These are phyloP conservation scores for Passerina amoena DNA, from an alignment of 2,113 vertebrate genomes.

Conservation along the genomic window DNA sequence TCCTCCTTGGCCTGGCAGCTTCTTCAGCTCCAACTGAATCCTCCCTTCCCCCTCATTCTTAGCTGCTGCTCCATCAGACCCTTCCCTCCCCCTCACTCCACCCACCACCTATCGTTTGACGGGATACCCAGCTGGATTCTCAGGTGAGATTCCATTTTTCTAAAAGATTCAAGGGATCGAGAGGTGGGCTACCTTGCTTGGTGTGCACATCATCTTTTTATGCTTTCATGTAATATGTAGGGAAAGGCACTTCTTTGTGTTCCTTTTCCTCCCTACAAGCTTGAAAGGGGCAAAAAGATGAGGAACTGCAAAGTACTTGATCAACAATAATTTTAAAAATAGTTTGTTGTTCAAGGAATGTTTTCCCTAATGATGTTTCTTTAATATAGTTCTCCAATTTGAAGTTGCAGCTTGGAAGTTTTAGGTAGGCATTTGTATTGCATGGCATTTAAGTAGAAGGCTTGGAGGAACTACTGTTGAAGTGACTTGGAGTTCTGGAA, in stretches of 20 bases:
- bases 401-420: neutral
- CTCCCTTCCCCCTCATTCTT: constrained; percentile 66
- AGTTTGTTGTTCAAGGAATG: neutral
- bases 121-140: constrained; percentile 59
- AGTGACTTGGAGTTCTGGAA: neutral
- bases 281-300: neutral
- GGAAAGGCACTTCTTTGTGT: neutral
- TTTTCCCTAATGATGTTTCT: neutral
- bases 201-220: neutral
- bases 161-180: neutral
- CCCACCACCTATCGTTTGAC: constrained; percentile 44
- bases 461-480: neutral
- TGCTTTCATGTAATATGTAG: neutral
- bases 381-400: neutral
- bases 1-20: constrained; percentile 44
- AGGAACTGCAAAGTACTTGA: neutral
- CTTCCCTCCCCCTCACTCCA: constrained; percentile 48
- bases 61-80: constrained; percentile 63
- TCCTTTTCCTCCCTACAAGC: neutral
- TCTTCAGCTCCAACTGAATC: constrained; percentile 60
- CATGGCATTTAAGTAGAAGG: neutral
- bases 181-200: neutral
- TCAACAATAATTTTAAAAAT: neutral
- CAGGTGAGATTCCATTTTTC: constrained; percentile 66
- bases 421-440: neutral